Conservation (phyloP, 2,888 invertebrate species). For the Selenia dentaria region DNA sequence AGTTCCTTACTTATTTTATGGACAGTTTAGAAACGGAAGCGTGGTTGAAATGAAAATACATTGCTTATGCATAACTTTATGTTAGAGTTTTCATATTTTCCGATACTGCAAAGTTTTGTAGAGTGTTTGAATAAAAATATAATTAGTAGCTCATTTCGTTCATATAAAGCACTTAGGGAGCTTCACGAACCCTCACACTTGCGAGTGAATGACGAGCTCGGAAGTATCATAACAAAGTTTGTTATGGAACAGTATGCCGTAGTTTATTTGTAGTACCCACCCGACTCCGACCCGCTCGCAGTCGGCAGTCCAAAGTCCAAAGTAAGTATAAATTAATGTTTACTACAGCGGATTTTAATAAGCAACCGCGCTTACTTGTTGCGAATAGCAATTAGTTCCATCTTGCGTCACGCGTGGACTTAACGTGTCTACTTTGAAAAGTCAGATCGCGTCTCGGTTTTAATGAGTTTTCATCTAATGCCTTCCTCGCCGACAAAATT, state of each 20-base stretch:
- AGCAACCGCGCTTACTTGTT: slow-evolving; percentile 65
- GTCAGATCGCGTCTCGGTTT: slow-evolving; percentile 80
- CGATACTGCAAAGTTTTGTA: background rate
- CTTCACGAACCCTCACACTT: slow-evolving; percentile 13
- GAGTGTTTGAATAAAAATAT: background rate
- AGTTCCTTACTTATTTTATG: slow-evolving; percentile 27
- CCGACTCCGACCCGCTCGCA: slow-evolving; percentile 26
- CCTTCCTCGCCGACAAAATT: slow-evolving; percentile 78
- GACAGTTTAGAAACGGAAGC: slow-evolving; percentile 23
- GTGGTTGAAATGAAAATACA: slow-evolving; percentile 21
- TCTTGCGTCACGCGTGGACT: slow-evolving; percentile 79
- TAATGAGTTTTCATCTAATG: slow-evolving; percentile 83
- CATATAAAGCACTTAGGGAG: slow-evolving; percentile 8
- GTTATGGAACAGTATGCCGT: slow-evolving; percentile 28
- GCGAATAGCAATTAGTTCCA: slow-evolving; percentile 75
- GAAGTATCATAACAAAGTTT: slow-evolving; percentile 40
- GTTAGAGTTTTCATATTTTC: background rate
- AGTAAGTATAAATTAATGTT: slow-evolving; percentile 65
- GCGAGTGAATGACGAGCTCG: slow-evolving; percentile 20
- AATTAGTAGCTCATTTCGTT: slow-evolving; percentile 14
- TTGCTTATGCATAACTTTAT: slow-evolving; percentile 1
- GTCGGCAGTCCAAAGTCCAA: slow-evolving; percentile 22
- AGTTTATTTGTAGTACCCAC: slow-evolving; percentile 30
- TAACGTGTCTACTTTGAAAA: slow-evolving; percentile 83
- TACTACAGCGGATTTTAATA: slow-evolving; percentile 71